Evolutionary conservation across 2,113 vertebrate genomes (phyloP).

Genomic region (Varanus salvator): DNA sequence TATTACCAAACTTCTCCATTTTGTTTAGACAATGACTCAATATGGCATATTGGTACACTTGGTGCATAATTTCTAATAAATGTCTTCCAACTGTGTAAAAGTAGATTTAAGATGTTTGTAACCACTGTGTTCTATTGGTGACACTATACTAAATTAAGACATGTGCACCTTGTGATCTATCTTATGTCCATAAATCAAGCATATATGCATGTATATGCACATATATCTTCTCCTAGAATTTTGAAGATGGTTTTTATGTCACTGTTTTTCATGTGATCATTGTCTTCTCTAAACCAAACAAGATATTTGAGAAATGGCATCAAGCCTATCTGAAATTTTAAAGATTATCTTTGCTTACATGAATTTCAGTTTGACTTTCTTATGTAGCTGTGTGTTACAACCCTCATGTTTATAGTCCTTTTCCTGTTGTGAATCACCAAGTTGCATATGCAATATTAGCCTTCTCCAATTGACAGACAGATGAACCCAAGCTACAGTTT

Average conservation of each 20-base stretch:
- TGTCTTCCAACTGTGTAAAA: neutral
- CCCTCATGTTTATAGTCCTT: neutral
- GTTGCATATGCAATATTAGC: neutral
- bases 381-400: neutral
- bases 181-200: neutral
- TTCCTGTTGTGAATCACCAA: neutral
- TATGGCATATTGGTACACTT: neutral
- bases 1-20: neutral
- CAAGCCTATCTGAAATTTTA: neutral
- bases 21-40: neutral
- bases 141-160: neutral
- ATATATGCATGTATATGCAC: neutral
- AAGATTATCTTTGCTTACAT: neutral
- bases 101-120: neutral
- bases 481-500: neutral
- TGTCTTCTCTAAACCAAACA: neutral
- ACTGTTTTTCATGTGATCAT: neutral
- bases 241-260: neutral
- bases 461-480: neutral
- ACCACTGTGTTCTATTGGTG: neutral
- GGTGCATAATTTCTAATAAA: neutral
- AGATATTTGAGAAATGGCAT: neutral
- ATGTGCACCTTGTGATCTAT: neutral
- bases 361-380: slow-evolving; percentile 14
- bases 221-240: neutral